A percentile compares a stretch with the other conserved stretches of the same genome.
Conservation (phyloP, 2,113 vertebrate species). For the Scalopus aquaticus region DNA sequence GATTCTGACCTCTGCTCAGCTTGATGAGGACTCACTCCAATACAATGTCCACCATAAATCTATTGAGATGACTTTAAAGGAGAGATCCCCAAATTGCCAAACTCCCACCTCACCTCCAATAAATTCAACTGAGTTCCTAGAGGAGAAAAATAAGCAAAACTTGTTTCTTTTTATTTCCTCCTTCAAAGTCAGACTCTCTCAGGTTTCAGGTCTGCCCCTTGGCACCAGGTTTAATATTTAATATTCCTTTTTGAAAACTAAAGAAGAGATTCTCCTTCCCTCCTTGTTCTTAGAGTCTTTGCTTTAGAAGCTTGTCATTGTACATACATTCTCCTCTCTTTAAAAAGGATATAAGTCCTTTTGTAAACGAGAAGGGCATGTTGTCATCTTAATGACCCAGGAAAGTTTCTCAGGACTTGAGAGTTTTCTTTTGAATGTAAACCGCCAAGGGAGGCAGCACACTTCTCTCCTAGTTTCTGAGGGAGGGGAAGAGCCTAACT, state of each 20-base stretch:
- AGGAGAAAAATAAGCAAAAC: neutral
- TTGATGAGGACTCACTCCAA: neutral
- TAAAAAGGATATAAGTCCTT: neutral
- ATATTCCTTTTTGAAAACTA: neutral
- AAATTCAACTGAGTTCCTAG: neutral
- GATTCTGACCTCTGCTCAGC: neutral
- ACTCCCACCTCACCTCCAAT: fast-evolving
- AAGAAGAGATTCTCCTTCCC: neutral
- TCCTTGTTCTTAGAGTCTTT: neutral
- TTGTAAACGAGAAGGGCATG: neutral
- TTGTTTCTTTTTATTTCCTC: neutral
- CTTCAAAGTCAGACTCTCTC: neutral
- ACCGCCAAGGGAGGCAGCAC: neutral
- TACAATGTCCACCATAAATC: neutral
- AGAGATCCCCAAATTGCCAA: neutral
- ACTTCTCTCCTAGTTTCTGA: neutral
- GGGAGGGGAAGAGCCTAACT: neutral
- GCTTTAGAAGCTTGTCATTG: neutral
- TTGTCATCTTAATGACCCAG: neutral
- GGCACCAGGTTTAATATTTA: neutral
- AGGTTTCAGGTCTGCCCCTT: neutral
- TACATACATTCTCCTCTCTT: neutral
- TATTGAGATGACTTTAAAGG: neutral
- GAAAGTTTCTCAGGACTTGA: neutral
- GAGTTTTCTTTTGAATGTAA: neutral